Conservation (phyloP, 2,797 vertebrate species). For the Bucorvus abyssinicus region DNA sequence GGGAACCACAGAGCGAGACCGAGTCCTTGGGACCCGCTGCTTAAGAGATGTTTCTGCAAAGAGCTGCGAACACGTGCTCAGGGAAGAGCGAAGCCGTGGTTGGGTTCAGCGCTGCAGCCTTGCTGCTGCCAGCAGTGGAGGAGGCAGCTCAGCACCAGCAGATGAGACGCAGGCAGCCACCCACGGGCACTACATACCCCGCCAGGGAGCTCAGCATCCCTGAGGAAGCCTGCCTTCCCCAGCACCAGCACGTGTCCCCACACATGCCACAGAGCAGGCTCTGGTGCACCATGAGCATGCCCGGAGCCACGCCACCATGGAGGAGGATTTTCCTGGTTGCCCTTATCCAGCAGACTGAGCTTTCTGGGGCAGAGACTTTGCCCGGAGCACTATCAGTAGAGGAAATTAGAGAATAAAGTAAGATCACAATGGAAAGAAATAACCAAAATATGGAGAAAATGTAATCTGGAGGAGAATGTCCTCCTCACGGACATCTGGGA, state of each 20-base stretch:
- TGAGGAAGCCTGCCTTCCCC: not conserved
- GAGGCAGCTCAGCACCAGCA: not conserved
- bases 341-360: not conserved
- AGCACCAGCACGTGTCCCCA: not conserved
- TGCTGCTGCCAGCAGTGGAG: not conserved
- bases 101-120: not conserved
- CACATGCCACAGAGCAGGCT: fast-evolving
- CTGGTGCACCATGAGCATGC: not conserved
- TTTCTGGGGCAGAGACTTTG: not conserved
- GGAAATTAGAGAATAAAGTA: not conserved
- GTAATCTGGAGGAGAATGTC: not conserved
- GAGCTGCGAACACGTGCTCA: not conserved
- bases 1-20: not conserved
- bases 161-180: not conserved
- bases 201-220: not conserved
- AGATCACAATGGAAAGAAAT: not conserved
- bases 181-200: not conserved
- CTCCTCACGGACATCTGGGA: not conserved
- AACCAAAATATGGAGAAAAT: not conserved
- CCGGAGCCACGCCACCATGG: fast-evolving
- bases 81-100: fast-evolving
- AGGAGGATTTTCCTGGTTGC: not conserved
- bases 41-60: not conserved
- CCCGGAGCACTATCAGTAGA: not conserved
- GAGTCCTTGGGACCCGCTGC: not conserved